A percentile compares a stretch with the other conserved stretches of the same genome.
These are phyloP conservation scores for Takifugu ocellatus DNA, from an alignment of 2,797 vertebrate species.

Conservation along the genomic window DNA sequence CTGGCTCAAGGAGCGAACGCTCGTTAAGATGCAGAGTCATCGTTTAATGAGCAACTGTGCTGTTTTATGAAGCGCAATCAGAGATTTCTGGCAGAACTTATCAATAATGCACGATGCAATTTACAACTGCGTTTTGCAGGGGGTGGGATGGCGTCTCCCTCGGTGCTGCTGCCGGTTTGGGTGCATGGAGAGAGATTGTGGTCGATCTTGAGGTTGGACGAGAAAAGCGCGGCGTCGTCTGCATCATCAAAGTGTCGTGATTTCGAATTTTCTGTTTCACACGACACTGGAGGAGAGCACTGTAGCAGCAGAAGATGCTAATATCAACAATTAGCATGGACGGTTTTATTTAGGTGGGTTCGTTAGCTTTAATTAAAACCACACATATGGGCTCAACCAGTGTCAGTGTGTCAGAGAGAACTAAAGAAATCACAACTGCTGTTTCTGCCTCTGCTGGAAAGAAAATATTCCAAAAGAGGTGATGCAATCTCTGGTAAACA, in stretches of 20 bases:
- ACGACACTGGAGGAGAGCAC: background rate
- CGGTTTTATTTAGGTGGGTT: too few species aligned
- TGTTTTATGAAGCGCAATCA: constrained; percentile 63
- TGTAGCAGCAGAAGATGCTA: constrained; percentile 22
- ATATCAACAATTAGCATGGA: background rate
- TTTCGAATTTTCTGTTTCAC: constrained; percentile 18
- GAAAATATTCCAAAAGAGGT: constrained; percentile 40
- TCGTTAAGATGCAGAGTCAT: constrained; percentile 44
- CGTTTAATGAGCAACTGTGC: constrained; percentile 55
- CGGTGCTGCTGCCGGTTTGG: constrained; percentile 12
- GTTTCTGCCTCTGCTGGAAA: constrained; percentile 27
- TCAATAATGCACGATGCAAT: constrained; percentile 62
- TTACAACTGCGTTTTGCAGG: constrained; percentile 56
- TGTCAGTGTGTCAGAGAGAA: constrained; percentile 16
- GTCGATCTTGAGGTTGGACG: constrained; percentile 13
- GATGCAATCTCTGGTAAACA: constrained; percentile 55
- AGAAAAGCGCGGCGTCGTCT: constrained; percentile 28
- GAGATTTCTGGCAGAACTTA: constrained; percentile 47
- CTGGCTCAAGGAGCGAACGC: constrained; percentile 25
- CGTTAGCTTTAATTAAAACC: too few species aligned
- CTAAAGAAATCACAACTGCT: constrained; percentile 19
- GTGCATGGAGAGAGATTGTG: constrained; percentile 21
- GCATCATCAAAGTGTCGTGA: constrained; percentile 29
- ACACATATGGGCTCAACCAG: constrained; percentile 9
- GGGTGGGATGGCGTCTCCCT: constrained; percentile 31